Evolutionary conservation across 2,888 invertebrate genomes (phyloP).

Genomic region (Cephalotes varians): DNA sequence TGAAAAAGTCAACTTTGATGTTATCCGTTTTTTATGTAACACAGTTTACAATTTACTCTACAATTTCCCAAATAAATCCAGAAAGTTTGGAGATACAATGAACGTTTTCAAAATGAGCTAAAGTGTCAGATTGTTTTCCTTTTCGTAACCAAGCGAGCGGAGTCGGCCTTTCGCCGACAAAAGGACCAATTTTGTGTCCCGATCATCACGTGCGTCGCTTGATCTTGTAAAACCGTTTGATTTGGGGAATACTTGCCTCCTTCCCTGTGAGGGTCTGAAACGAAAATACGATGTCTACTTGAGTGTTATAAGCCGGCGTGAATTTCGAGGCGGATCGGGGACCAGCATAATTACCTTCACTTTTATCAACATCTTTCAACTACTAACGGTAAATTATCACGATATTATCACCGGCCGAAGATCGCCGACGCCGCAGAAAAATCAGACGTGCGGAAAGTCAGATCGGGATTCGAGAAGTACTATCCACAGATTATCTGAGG

Average conservation of each 20-base stretch:
- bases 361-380: conserved; percentile 91
- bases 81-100: not conserved
- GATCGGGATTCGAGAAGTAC: not conserved
- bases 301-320: conserved; percentile 9
- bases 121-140: not conserved
- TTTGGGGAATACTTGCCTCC: conserved; percentile 87
- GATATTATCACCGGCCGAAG: conserved; percentile 44
- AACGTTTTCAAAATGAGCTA: not conserved
- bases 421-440: conserved; percentile 25
- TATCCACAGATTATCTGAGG: too few species aligned
- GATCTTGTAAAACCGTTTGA: not conserved
- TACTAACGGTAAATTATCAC: conserved; percentile 76
- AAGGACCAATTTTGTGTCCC: not conserved
- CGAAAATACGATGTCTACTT: conserved; percentile 69
- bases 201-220: not conserved
- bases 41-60: too few species aligned
- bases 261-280: conserved; percentile 95
- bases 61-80: not conserved
- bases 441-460: not conserved
- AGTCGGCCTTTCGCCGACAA: not conserved
- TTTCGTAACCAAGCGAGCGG: not conserved
- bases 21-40: not conserved
- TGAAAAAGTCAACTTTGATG: not conserved
- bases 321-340: not conserved
- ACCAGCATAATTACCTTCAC: conserved; percentile 89